Conservation (phyloP, 2,113 vertebrate genomes). For the Antigone vipio region DNA sequence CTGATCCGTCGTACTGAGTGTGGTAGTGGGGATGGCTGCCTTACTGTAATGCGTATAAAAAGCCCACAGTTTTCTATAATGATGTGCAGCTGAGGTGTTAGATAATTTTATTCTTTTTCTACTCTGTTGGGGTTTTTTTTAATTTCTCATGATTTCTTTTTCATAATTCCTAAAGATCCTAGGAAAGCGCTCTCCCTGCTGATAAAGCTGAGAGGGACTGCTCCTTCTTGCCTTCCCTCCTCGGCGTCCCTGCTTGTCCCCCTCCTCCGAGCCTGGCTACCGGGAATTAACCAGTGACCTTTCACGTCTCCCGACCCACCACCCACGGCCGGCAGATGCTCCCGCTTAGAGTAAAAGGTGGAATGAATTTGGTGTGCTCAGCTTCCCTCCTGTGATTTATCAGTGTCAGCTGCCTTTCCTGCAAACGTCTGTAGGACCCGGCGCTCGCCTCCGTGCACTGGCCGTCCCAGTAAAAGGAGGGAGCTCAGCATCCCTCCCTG, state of each 20-base stretch:
- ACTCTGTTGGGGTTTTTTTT: slow-evolving; percentile 75
- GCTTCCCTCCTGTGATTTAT: not conserved
- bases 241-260: not conserved
- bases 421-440: not conserved
- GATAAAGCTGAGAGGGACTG: slow-evolving; percentile 33
- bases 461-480: not conserved
- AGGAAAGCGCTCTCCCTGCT: slow-evolving; percentile 61
- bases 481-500: not conserved
- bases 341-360: slow-evolving; percentile 49
- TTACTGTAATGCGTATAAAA: slow-evolving; percentile 75
- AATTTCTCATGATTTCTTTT: slow-evolving; percentile 76
- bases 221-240: slow-evolving; percentile 14
- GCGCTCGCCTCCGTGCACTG: not conserved
- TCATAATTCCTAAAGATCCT: slow-evolving; percentile 75
- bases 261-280: not conserved
- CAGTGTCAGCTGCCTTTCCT: slow-evolving; percentile 24
- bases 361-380: slow-evolving; percentile 42
- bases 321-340: slow-evolving; percentile 46
- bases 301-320: slow-evolving; percentile 54
- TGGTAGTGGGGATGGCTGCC: slow-evolving; percentile 76
- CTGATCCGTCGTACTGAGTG: slow-evolving; percentile 80
- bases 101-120: slow-evolving; percentile 81
- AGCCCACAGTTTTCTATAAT: slow-evolving; percentile 75
- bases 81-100: slow-evolving; percentile 79
- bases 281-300: slow-evolving; percentile 70